Percentiles rank a stretch among this genome's conserved stretches.
These are phyloP conservation scores for Eretmocerus hayati DNA, from an alignment of 2,888 invertebrate species.

Conservation along the genomic window DNA sequence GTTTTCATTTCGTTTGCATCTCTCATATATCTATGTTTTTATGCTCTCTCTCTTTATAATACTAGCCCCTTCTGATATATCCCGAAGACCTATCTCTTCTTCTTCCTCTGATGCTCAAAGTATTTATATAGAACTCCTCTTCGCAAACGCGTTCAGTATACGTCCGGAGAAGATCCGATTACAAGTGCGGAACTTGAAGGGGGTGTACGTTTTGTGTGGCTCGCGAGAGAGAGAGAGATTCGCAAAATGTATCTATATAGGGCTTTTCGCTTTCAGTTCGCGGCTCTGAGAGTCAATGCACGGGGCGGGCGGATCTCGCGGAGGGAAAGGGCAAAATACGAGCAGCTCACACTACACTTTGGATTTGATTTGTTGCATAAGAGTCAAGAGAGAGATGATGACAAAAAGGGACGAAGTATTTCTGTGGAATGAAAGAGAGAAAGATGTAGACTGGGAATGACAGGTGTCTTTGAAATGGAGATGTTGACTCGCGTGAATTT, in stretches of 20 bases:
- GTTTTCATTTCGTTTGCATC: background rate
- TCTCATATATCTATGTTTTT: too few relatives aligned
- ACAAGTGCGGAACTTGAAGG: background rate
- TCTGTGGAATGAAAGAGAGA: too few relatives aligned
- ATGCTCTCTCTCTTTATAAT: too few relatives aligned
- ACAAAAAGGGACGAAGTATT: too few relatives aligned
- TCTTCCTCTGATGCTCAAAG: background rate
- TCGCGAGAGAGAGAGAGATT: background rate
- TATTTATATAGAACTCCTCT: too few relatives aligned
- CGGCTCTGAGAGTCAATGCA: slow-evolving; percentile 1
- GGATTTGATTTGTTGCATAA: slow-evolving; percentile 13
- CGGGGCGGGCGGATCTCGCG: background rate
- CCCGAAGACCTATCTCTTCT: too few relatives aligned
- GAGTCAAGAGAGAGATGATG: too few relatives aligned
- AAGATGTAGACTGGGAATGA: slow-evolving; percentile 13
- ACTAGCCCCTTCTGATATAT: too few relatives aligned
- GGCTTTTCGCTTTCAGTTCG: too few relatives aligned
- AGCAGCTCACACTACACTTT: too few relatives aligned
- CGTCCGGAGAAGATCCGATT: slow-evolving; percentile 11
- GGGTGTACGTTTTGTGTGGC: background rate
- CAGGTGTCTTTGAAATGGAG: slow-evolving; percentile 21
- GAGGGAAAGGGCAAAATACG: background rate
- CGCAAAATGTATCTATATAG: background rate
- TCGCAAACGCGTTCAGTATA: too few relatives aligned
- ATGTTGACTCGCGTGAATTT: slow-evolving; percentile 18